phyloP scores from a whole-genome alignment of 1,140 invertebrate species.

The Sipha flava region DNA sequence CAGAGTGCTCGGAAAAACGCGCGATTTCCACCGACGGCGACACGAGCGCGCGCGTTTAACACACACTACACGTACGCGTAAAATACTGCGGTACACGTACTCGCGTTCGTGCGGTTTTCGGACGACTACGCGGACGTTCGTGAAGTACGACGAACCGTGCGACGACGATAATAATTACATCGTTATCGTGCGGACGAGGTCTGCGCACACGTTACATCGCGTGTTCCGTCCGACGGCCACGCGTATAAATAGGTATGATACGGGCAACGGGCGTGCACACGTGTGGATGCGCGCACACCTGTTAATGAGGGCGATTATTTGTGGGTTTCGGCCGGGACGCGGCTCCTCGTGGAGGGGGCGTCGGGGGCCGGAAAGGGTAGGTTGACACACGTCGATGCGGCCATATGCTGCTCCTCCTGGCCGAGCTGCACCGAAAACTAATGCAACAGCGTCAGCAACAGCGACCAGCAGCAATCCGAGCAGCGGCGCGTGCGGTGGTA shows the following conservation, averaged over 20 bases:
- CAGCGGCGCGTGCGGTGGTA: background rate
- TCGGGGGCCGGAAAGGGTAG: background rate
- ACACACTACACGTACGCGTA: background rate
- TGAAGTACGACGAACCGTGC: background rate
- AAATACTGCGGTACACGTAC: background rate
- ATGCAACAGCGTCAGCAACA: no score
- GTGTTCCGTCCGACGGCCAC: background rate
- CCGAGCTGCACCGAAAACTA: no score
- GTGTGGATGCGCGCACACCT: background rate
- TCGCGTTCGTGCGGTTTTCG: background rate
- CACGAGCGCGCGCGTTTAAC: no score
- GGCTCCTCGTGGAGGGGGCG: background rate
- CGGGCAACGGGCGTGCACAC: background rate
- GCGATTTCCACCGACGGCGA: no score
- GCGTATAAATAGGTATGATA: background rate
- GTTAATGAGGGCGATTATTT: slow-evolving; percentile 21
- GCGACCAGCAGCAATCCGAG: background rate
- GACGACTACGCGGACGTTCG: background rate
- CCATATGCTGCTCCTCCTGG: no score
- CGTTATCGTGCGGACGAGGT: background rate
- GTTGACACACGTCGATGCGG: no score
- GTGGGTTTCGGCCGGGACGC: background rate
- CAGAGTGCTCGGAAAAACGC: no score
- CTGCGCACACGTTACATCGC: background rate
- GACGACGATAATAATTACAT: background rate